phyloP scores from a whole-genome alignment of 2,888 invertebrate genomes.

The Halictus quadricinctus region DNA sequence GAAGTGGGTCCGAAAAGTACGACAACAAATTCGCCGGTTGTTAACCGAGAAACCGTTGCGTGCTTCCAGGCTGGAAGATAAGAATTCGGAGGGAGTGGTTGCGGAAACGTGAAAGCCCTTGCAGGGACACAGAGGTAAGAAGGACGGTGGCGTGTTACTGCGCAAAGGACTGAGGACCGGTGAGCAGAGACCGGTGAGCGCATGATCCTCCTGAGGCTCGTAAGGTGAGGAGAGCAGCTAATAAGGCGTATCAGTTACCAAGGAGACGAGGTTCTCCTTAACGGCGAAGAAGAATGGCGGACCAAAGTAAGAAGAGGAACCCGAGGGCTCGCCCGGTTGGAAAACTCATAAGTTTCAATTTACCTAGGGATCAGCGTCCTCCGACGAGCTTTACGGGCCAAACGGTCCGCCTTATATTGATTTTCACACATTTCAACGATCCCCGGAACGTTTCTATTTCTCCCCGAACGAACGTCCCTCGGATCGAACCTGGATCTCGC shows the following conservation, averaged over 20 bases:
- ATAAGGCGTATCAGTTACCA: conserved; percentile 78
- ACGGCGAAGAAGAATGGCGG: conserved; percentile 78
- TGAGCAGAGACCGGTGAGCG: conserved; percentile 62
- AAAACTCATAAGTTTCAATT: conserved; percentile 83
- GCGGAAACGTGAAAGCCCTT: conserved; percentile 21
- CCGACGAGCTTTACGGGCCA: conserved; percentile 71
- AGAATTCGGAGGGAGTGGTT: not conserved
- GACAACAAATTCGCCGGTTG: not conserved
- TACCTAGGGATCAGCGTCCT: conserved; percentile 80
- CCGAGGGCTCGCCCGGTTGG: conserved; percentile 65
- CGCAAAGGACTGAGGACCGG: conserved; percentile 56
- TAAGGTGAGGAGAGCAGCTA: conserved; percentile 73
- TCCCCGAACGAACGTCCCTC: conserved; percentile 28
- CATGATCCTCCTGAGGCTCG: conserved; percentile 70
- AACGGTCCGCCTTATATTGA: conserved; percentile 72
- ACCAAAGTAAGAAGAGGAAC: conserved; percentile 68
- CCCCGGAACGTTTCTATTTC: conserved; percentile 19
- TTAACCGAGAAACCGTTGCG: not conserved
- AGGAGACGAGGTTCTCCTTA: conserved; percentile 77
- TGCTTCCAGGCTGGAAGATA: not conserved
- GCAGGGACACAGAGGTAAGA: conserved; percentile 22
- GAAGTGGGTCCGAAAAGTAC: not conserved
- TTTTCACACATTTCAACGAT: conserved; percentile 69
- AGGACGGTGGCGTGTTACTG: conserved; percentile 51
- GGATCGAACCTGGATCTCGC: not conserved